Percentiles rank a stretch among this genome's conserved stretches.
Evolutionary conservation across 2,113 vertebrate species (phyloP).

Genomic region (Oryzias woworae): DNA sequence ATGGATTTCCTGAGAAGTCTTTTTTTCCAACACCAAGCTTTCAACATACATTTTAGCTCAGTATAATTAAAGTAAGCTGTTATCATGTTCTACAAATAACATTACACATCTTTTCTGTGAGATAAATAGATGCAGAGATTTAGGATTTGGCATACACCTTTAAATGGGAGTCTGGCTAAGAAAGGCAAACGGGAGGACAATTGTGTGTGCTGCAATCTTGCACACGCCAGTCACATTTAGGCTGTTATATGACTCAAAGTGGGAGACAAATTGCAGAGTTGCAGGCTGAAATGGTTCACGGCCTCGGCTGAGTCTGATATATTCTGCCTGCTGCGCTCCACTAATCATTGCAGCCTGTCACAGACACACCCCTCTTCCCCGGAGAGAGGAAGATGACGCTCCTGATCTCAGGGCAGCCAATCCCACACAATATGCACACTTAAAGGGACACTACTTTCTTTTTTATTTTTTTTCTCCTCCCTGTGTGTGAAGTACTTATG

Average conservation of each 20-base stretch:
- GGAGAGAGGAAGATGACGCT: constrained; percentile 39
- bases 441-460: constrained; percentile 10
- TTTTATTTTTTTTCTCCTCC: too few relatives aligned
- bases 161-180: background rate
- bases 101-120: background rate
- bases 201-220: constrained; percentile 13
- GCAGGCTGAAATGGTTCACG: constrained; percentile 62
- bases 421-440: constrained; percentile 27
- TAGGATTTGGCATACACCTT: constrained; percentile 9
- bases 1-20: constrained; percentile 6
- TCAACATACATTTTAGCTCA: constrained; percentile 6
- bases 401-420: constrained; percentile 47
- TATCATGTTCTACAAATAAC: constrained; percentile 17
- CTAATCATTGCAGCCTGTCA: constrained; percentile 70
- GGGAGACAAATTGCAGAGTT: constrained; percentile 69
- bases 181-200: constrained; percentile 6
- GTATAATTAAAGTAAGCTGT: constrained; percentile 13
- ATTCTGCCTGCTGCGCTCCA: constrained; percentile 67
- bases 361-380: constrained; percentile 59
- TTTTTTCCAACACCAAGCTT: background rate
- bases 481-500: too few relatives aligned
- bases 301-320: constrained; percentile 71
- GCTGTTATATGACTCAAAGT: constrained; percentile 47
- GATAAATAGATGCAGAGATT: constrained; percentile 10
- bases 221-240: constrained; percentile 26